Conservation (phyloP, 2,888 invertebrate species). For the Eupithecia pulchellata region DNA sequence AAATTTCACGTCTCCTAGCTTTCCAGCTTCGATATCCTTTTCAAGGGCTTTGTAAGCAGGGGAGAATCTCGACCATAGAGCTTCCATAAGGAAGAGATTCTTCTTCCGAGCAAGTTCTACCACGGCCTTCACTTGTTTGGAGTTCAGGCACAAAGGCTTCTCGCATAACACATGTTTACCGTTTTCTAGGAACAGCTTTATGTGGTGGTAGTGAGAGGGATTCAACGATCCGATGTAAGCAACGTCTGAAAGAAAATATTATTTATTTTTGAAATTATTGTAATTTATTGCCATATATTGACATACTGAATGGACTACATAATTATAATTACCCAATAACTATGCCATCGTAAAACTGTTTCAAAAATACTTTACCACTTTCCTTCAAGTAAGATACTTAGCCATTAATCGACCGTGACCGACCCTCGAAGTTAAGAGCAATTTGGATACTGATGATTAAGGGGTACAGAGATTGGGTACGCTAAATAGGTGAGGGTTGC, state of each 20-base stretch:
- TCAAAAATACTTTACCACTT: not conserved
- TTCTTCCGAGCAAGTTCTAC: conserved; percentile 88
- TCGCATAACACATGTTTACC: conserved; percentile 96
- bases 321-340: too few species aligned
- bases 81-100: conserved; percentile 94
- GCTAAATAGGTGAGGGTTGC: too few species aligned
- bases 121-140: conserved; percentile 89
- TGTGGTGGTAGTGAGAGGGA: conserved; percentile 89
- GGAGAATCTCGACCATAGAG: conserved; percentile 94
- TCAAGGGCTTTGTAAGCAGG: conserved; percentile 90
- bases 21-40: conserved; percentile 87
- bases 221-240: conserved; percentile 93
- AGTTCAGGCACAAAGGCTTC: conserved; percentile 94
- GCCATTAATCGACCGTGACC: not conserved
- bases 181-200: conserved; percentile 90
- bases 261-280: not conserved
- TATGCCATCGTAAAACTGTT: not conserved
- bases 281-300: too few species aligned
- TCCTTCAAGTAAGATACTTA: too few species aligned
- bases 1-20: conserved; percentile 89
- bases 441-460: not conserved
- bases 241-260: conserved; percentile 88
- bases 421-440: not conserved
- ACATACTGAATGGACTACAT: not conserved
- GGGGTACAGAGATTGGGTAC: too few species aligned